Percentiles rank a stretch among this genome's conserved stretches.
Conservation (phyloP, 2,888 invertebrate genomes). For the Acleris laterana region DNA sequence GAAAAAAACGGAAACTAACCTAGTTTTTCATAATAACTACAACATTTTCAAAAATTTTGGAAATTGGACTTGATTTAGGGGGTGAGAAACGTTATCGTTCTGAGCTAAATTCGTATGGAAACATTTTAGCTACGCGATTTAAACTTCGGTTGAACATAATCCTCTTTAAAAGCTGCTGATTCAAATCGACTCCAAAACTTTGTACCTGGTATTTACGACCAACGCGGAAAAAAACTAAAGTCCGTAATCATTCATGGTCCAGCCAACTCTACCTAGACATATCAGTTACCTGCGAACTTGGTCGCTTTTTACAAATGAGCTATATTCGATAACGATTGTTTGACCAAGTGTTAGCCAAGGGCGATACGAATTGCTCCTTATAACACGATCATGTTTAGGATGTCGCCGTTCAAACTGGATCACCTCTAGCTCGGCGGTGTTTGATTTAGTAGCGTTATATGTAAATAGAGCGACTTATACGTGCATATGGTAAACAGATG, state of each 20-base stretch:
- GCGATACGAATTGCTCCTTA: conserved; percentile 50
- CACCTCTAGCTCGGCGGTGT: conserved; percentile 39
- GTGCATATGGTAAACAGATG: conserved; percentile 39
- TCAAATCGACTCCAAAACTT: too few relatives aligned
- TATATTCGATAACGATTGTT: conserved; percentile 64
- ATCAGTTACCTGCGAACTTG: conserved; percentile 10
- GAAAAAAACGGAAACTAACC: too few relatives aligned
- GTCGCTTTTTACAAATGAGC: conserved; percentile 48
- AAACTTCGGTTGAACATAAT: too few relatives aligned
- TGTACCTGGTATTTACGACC: too few relatives aligned
- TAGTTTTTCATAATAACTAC: too few relatives aligned
- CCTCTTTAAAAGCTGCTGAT: too few relatives aligned
- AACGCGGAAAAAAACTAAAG: too few relatives aligned
- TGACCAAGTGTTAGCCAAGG: conserved; percentile 71
- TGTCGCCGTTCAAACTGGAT: conserved; percentile 42
- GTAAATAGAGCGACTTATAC: conserved; percentile 38
- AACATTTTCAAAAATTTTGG: too few relatives aligned
- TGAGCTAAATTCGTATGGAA: too few relatives aligned
- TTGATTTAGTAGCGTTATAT: conserved; percentile 40
- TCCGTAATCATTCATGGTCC: neutral
- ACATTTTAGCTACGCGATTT: too few relatives aligned
- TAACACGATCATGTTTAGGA: conserved; percentile 30
- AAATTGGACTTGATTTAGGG: too few relatives aligned
- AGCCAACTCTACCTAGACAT: neutral
- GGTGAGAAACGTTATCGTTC: too few relatives aligned